Evolutionary conservation across 2,113 vertebrate genomes (phyloP), one percentile per base, ranked within the genome.

Genomic region (Acanthisitta chloris): DNA sequence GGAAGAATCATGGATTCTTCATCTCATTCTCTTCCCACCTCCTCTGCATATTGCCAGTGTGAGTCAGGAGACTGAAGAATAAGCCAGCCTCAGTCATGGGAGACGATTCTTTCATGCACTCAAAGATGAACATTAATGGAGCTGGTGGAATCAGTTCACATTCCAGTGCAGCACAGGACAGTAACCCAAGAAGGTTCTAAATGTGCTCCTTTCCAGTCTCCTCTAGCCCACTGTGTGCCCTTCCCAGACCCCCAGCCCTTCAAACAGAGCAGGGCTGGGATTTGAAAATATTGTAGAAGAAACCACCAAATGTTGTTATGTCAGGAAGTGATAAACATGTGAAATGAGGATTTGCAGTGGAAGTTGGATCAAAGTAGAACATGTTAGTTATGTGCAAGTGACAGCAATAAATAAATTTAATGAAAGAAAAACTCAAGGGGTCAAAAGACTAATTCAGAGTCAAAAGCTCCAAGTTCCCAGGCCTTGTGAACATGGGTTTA

Each of bases 351-450:
- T 84, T 95, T 92, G 65, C 61, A 46, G 17, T 33, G 93, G 73
- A 94, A 84, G 7, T 6, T 38, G 48, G 40, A 48, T 86, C 51
- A 83, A 84, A 92, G 29, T n/a, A 88, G 33, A 82, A 62, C 21
- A 17, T 59, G 26, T 51, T 54, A 45, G 28, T 76, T 43, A 36
- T 16, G 69, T 6, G 10, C 2, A 16, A 11, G 26, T 83, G 57
- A 94, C 36, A 65, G 80, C 61, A 64, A 88, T 59, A 81, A 81
- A 89, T 59, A 66, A 70, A 78, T 70, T 57, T 92, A 88, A 91
- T 11, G 17, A 88, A 48, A 78, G 4, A 77, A 71, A 94, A 78
- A 25, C 10, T 8, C 0, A 0, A 71, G 31, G 28, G 34, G 61
- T 90, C 61, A 90, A 64, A 84, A 74, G 33, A 43, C 21, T 71